These are phyloP conservation scores for Fragum sueziense DNA, from an alignment of 2,888 invertebrate species.

Conservation along the genomic window DNA sequence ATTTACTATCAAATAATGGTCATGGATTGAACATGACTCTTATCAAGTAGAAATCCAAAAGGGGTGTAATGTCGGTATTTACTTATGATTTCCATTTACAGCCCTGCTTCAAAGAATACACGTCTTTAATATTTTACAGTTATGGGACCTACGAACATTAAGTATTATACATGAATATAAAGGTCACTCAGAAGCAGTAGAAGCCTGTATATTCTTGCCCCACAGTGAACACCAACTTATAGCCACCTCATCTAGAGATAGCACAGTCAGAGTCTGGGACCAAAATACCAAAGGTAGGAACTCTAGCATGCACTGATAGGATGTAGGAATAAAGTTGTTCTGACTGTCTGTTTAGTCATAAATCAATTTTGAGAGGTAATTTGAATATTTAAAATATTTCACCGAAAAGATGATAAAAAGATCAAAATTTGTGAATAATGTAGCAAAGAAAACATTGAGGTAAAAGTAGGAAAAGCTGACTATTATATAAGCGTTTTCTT, in stretches of 20 bases:
- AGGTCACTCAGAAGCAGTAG: constrained; percentile 78
- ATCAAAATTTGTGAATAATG: background rate
- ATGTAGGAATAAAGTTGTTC: too few species aligned
- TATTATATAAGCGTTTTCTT: background rate
- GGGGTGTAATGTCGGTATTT: too few species aligned
- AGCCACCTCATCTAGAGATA: constrained; percentile 82
- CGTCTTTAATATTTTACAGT: constrained; percentile 51
- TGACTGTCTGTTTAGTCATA: too few species aligned
- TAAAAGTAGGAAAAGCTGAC: background rate
- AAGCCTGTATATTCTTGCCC: constrained; percentile 76
- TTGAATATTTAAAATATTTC: too few species aligned
- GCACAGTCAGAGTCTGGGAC: constrained; percentile 82
- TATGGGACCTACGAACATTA: constrained; percentile 76
- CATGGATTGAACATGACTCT: too few species aligned
- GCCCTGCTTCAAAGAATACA: background rate
- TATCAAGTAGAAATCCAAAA: too few species aligned
- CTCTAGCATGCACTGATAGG: too few species aligned
- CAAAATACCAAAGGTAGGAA: constrained; percentile 80
- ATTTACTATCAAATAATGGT: too few species aligned
- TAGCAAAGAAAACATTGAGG: background rate
- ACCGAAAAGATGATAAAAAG: too few species aligned
- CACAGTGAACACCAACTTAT: constrained; percentile 69
- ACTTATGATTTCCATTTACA: too few species aligned
- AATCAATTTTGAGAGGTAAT: too few species aligned
- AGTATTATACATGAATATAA: constrained; percentile 74